Base-by-base conservation (phyloP, 2,113 vertebrate genomes). In the Pteronura brasiliensis region DNA sequence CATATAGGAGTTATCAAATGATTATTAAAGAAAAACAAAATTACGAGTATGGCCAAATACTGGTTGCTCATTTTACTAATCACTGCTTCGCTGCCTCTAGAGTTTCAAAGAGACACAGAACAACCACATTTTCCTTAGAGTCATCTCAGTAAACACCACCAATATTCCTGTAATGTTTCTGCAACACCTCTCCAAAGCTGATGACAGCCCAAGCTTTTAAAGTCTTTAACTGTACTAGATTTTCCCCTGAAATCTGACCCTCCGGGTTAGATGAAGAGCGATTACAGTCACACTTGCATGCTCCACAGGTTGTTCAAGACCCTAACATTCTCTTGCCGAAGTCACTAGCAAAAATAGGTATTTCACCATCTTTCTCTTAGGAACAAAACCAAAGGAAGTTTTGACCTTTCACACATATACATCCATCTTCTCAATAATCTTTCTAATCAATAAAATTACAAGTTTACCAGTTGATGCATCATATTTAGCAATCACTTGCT, bases 1-100 rank as follows among this genome's bases (percentile, higher is more conserved):
- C 72, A 67, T 14, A 36, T 6, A 39, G 57, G 11, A 47, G 36
- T 31, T 59, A 49, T 2, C 13, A 76, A 92, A 57, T 18, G 17
- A 61, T 49, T 36, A 77, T 23, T 8, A 55, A 76, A 82, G 67
- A 52, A 63, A 90, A 79, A 88, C 8, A 52, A 69, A 97, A 76
- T 52, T 21, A 18, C 34, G 8, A 42, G 4, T 20, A 81, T 0
- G 59, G 63, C 7, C 59, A 71, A 72, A 69, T 27, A 59, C 10
- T 29, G 10, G 18, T 55, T 36, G 27, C 34, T 80, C 83, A 84
- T 69, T 76, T 91, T 74, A 36, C 42, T 55, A 44, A 59, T 5
- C 65, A 65, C 12, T 15, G 72, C 3, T 34, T 47, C 20, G 25
- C 13, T 20, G 17, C 5, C 14, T n/a, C 55, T 49, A 34, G n/a